Conservation (phyloP, 2,888 invertebrate species). For the Nezara viridula region DNA sequence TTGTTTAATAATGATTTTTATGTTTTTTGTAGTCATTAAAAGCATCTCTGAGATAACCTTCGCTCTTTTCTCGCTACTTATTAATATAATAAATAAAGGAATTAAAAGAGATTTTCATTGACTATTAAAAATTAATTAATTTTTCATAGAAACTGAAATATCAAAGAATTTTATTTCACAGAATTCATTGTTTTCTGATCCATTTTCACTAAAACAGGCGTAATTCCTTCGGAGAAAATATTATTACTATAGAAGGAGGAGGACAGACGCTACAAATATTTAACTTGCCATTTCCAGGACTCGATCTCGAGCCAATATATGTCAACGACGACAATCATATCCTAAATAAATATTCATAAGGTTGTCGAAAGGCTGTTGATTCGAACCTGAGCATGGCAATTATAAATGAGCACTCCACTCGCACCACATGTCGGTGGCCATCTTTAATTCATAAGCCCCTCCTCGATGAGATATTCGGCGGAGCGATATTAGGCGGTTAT, state of each 20-base stretch:
- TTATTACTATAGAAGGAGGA: background rate
- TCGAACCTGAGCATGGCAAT: background rate
- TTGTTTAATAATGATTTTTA: too few relatives aligned
- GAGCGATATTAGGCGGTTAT: background rate
- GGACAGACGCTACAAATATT: background rate
- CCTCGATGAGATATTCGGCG: background rate
- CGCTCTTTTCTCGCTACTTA: too few relatives aligned
- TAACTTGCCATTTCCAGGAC: background rate
- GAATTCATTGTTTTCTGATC: too few relatives aligned
- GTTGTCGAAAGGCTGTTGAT: background rate
- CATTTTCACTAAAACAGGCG: too few relatives aligned
- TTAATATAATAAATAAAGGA: too few relatives aligned
- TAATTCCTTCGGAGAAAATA: background rate
- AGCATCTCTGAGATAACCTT: too few relatives aligned
- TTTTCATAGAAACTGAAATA: too few relatives aligned
- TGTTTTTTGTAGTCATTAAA: too few relatives aligned
- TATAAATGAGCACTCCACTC: background rate
- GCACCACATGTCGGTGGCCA: background rate
- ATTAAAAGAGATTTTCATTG: too few relatives aligned
- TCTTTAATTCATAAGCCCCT: background rate
- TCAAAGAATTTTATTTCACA: too few relatives aligned
- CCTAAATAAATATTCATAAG: background rate
- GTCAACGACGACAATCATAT: background rate
- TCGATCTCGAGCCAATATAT: background rate
- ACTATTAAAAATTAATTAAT: too few relatives aligned